Conservation (phyloP, 1,140 invertebrate genomes). For the Pachyrhynchus sulphureomaculatus region DNA sequence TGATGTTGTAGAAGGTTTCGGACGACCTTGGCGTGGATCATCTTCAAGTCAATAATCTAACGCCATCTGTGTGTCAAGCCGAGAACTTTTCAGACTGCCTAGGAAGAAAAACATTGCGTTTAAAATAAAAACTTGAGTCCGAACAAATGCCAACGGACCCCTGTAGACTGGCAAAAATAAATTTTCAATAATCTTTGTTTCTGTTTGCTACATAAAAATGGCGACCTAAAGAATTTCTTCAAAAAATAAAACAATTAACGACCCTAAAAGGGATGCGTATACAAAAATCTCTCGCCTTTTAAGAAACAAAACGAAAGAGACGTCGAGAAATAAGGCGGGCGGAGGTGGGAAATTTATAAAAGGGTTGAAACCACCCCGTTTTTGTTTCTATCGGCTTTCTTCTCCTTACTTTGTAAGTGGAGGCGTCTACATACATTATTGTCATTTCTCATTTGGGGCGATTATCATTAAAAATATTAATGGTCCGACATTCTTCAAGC, state of each 20-base stretch:
- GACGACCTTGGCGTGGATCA: too few relatives aligned
- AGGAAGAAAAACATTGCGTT: too few relatives aligned
- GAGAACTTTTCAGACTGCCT: too few relatives aligned
- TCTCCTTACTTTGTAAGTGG: slow-evolving; percentile 39
- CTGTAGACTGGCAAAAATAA: too few relatives aligned
- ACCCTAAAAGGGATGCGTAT: slow-evolving; percentile 38
- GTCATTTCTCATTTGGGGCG: slow-evolving; percentile 49
- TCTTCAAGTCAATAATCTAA: too few relatives aligned
- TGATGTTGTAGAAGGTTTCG: too few relatives aligned
- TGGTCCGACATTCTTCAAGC: slow-evolving; percentile 48
- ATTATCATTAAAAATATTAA: slow-evolving; percentile 52
- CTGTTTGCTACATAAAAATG: not conserved
- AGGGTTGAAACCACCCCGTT: slow-evolving; percentile 40
- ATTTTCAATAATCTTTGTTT: not conserved
- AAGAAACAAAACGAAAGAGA: slow-evolving; percentile 47
- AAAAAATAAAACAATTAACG: slow-evolving; percentile 24
- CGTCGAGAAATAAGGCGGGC: slow-evolving; percentile 35
- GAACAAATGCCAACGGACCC: too few relatives aligned
- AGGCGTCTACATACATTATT: slow-evolving; percentile 51
- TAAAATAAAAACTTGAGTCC: too few relatives aligned
- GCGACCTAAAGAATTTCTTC: not conserved
- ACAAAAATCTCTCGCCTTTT: slow-evolving; percentile 32
- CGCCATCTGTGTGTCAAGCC: too few relatives aligned
- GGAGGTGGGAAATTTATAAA: slow-evolving; percentile 39
- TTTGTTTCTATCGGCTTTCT: slow-evolving; percentile 42